Conservation (phyloP, 2,888 invertebrate genomes). For the Drosophila koepferae region DNA sequence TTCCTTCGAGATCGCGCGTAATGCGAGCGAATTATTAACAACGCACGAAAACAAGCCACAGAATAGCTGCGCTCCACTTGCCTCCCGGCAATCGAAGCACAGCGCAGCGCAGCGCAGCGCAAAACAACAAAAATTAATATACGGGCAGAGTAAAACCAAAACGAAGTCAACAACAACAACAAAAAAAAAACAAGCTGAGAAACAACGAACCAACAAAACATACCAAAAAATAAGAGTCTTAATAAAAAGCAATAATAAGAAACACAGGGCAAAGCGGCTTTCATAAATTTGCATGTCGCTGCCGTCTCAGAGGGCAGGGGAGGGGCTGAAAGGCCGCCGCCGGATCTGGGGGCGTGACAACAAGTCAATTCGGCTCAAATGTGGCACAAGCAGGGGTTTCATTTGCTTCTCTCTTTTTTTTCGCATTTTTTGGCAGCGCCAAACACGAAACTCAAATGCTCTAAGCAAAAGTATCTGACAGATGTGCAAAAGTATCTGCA, state of each 20-base stretch:
- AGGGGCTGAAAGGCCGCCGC: slow-evolving; percentile 27
- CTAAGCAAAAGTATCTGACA: slow-evolving; percentile 34
- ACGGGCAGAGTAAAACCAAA: slow-evolving; percentile 33
- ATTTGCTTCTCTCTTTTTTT: not conserved
- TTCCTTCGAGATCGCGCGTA: slow-evolving; percentile 79
- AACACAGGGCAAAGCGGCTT: slow-evolving; percentile 72
- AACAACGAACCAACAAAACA: slow-evolving; percentile 9
- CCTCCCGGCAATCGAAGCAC: slow-evolving; percentile 26
- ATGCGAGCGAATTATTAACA: slow-evolving; percentile 81
- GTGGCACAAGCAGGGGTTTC: slow-evolving; percentile 48
- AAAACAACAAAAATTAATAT: slow-evolving; percentile 44
- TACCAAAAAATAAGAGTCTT: slow-evolving; percentile 17
- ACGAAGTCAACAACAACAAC: slow-evolving; percentile 21
- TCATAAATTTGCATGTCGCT: slow-evolving; percentile 81
- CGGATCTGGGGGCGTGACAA: slow-evolving; percentile 74
- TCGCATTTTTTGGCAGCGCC: slow-evolving; percentile 11
- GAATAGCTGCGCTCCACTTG: slow-evolving; percentile 18
- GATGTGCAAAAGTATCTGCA: slow-evolving; percentile 11
- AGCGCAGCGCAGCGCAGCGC: not conserved
- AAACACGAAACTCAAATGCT: slow-evolving; percentile 24
- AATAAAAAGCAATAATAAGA: slow-evolving; percentile 67
- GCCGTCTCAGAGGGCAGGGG: slow-evolving; percentile 17
- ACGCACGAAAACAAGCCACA: slow-evolving; percentile 73
- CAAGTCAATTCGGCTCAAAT: slow-evolving; percentile 79
- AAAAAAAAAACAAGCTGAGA: slow-evolving; percentile 27